These are phyloP conservation scores for Pangasius djambal DNA, from an alignment of 2,797 vertebrate genomes.

Conservation along the genomic window DNA sequence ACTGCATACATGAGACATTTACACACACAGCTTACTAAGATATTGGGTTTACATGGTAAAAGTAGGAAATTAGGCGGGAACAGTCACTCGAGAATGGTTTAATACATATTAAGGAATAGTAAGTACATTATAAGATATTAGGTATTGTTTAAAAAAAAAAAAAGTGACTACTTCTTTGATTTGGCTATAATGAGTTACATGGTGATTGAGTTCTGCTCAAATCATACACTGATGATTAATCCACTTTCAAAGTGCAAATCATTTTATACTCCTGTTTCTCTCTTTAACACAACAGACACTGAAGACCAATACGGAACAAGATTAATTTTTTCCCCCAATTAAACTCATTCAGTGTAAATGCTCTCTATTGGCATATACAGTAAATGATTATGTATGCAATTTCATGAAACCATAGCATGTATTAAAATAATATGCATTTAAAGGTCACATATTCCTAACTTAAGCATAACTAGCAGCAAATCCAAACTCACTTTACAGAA, in stretches of 20 bases:
- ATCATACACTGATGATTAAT: conserved; percentile 48
- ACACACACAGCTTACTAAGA: conserved; percentile 76
- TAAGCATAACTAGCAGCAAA: conserved; percentile 49
- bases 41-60: conserved; percentile 75
- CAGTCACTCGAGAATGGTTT: conserved; percentile 70
- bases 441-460: conserved; percentile 29
- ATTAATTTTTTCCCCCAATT: neutral
- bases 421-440: neutral
- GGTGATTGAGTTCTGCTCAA: conserved; percentile 54
- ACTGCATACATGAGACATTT: conserved; percentile 72
- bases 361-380: neutral
- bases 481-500: neutral
- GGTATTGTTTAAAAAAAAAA: conserved; percentile 57
- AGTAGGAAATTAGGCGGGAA: conserved; percentile 68
- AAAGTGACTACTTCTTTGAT: conserved; percentile 60
- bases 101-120: conserved; percentile 66
- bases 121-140: conserved; percentile 50
- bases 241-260: conserved; percentile 58
- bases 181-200: conserved; percentile 58
- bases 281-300: conserved; percentile 13
- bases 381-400: neutral
- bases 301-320: conserved; percentile 22
- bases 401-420: conserved; percentile 8
- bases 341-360: conserved; percentile 4
- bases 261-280: conserved; percentile 40